Conservation (phyloP, 30 jellyfish, hydroid and myxozoan genomes). For the Rhopilema esculentum region DNA sequence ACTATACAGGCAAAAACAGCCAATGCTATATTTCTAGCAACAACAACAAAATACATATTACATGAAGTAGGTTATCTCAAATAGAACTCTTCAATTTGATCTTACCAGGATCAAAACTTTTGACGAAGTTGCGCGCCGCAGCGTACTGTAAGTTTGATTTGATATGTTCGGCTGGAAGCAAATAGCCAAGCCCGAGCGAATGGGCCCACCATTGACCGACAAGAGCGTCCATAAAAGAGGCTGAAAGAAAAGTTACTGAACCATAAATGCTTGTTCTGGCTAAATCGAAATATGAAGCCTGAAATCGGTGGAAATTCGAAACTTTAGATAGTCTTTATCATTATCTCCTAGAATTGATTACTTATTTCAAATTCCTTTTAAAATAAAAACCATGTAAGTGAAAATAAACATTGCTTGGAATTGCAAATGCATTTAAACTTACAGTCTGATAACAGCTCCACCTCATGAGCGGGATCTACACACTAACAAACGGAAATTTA, state of each 20-base stretch:
- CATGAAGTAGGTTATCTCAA: too few relatives aligned
- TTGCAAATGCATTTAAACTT: too few relatives aligned
- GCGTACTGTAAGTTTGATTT: conserved; percentile 80
- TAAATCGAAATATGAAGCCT: neutral
- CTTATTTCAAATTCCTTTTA: too few relatives aligned
- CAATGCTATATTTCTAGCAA: too few relatives aligned
- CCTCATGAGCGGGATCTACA: conserved; percentile 91
- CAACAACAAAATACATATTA: too few relatives aligned
- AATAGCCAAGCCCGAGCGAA: conserved; percentile 88
- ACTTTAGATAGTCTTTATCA: too few relatives aligned
- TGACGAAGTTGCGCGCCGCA: conserved; percentile 73
- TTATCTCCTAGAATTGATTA: neutral
- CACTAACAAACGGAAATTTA: conserved; percentile 16
- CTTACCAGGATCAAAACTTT: conserved; percentile 93
- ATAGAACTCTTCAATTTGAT: neutral
- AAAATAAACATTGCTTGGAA: too few relatives aligned
- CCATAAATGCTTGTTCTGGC: neutral
- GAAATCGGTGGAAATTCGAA: neutral
- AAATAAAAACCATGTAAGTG: too few relatives aligned
- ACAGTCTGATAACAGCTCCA: conserved; percentile 81
- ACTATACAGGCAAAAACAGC: too few relatives aligned
- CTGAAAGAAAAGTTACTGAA: conserved; percentile 29
- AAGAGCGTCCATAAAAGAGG: conserved; percentile 90
- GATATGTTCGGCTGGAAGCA: conserved; percentile 91
- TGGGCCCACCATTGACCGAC: conserved; percentile 99